Percentiles rank a stretch among this genome's conserved stretches.
Evolutionary conservation across 2,113 vertebrate species (phyloP).

Genomic region (Vidua macroura): DNA sequence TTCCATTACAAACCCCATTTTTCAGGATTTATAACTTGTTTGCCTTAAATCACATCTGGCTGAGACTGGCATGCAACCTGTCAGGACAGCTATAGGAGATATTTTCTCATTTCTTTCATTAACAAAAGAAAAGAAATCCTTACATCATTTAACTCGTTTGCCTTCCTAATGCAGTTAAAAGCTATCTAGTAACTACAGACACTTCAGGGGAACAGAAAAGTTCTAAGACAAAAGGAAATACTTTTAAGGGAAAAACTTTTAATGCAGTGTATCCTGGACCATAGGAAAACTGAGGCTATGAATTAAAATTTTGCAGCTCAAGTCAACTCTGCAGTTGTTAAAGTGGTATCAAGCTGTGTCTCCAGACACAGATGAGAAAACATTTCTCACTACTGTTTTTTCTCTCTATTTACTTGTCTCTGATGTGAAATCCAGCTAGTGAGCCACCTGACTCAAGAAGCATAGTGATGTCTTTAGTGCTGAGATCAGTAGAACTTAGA

Average conservation of each 20-base stretch:
- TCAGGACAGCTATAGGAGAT: not conserved
- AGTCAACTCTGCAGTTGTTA: not conserved
- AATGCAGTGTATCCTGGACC: not conserved
- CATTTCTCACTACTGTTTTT: not conserved
- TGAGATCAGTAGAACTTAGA: not conserved
- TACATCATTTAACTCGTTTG: not conserved
- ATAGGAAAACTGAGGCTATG: not conserved
- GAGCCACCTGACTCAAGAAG: not conserved
- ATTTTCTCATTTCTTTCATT: not conserved
- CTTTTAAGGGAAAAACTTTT: not conserved
- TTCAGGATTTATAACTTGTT: constrained; percentile 38
- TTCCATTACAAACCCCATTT: constrained; percentile 50
- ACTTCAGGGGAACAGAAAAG: not conserved
- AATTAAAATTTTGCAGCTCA: not conserved
- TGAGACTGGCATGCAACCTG: not conserved
- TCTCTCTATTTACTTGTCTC: not conserved
- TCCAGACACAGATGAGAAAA: not conserved
- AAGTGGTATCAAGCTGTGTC: not conserved
- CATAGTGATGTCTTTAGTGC: not conserved
- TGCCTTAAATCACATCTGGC: constrained; percentile 15
- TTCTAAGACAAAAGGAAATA: not conserved
- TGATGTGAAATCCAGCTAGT: not conserved
- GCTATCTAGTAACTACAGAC: not conserved
- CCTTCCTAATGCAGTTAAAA: not conserved
- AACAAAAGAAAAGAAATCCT: not conserved